These are phyloP conservation scores for Elysia chlorotica DNA, from an alignment of 1,140 invertebrate species.

Conservation along the genomic window DNA sequence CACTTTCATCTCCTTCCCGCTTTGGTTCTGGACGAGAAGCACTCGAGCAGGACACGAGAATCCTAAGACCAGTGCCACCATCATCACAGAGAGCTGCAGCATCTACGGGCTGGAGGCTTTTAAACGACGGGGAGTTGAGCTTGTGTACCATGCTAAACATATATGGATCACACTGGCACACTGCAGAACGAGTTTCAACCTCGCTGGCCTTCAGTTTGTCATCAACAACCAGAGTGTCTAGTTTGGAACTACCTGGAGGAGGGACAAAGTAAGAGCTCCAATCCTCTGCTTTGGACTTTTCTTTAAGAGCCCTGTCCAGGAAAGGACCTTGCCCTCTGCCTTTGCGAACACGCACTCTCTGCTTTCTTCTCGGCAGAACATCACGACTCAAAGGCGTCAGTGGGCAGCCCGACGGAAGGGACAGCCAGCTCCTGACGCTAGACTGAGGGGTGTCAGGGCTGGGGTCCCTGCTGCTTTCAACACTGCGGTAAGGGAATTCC, in stretches of 20 bases:
- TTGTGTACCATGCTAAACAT: constrained; percentile 8
- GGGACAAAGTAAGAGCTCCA: not conserved
- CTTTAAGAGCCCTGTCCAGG: constrained; percentile 7
- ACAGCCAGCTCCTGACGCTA: too few relatives aligned
- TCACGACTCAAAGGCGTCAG: too few relatives aligned
- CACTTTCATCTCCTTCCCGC: not conserved
- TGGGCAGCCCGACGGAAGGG: too few relatives aligned
- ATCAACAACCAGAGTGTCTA: not conserved
- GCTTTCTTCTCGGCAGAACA: not conserved
- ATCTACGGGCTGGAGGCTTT: constrained; percentile 7
- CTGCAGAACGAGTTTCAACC: not conserved
- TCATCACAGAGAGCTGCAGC: not conserved
- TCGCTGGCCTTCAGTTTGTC: not conserved
- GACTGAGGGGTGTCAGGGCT: too few relatives aligned
- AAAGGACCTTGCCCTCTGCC: not conserved
- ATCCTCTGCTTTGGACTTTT: constrained; percentile 7
- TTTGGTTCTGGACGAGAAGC: not conserved
- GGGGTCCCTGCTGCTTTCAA: too few relatives aligned
- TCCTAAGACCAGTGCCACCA: too few relatives aligned
- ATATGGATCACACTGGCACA: constrained; percentile 10
- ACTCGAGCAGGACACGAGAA: too few relatives aligned
- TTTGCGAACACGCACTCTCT: constrained; percentile 6
- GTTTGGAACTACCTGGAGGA: not conserved
- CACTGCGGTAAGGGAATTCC: too few relatives aligned
- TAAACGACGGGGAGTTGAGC: constrained; percentile 17